Evolutionary conservation across 2,888 invertebrate species (phyloP), one percentile per base, ranked within the genome.

Genomic region (Noctua janthina): DNA sequence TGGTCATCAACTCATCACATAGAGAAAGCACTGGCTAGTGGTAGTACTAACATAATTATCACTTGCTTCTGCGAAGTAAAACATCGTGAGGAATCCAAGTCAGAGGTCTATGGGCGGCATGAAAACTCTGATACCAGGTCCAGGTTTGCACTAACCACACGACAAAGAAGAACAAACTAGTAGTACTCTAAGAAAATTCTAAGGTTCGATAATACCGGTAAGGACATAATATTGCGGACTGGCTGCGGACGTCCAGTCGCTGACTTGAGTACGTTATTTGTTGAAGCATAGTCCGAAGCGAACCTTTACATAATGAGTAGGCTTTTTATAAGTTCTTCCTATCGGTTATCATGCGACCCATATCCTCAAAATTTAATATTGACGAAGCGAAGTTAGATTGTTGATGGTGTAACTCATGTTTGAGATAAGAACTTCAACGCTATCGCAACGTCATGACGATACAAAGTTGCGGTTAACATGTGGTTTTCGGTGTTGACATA

Each of bases 401-500:
- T 49, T n/a, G 80, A 56, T 35, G 78, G 81, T 80, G 7, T 35
- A 54, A 80, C 81, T 43, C 59, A 51, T 73, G 59, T n/a, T 64
- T 11, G 3, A n/a, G 79, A 79, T 79, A 79, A 82, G 82, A 75
- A n/a, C n/a, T 29, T 2, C 3, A 0, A 1, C 20, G 83, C 76
- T 79, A 79, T 79, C 83, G 76, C 79, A 39, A 39, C 64, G 46
- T 54, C 76, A 82, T 49, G 35, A n/a, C 54, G 76, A 71, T 82
- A 46, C 23, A 76, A n/a, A 54, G 35, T 49, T 66, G 82, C 46
- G 76, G 79, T 66, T 46, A 49, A 56, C 76, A 79, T 79, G 79
- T 76, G 79, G 82, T 82, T 82, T 73, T 76, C 15, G n/a, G 2
- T 79, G 82, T 79, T 82, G 76, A 82, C 76, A 76, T 76, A 82